These are phyloP conservation scores for Paguma larvata DNA, from an alignment of 2,797 vertebrate species.

Conservation along the genomic window DNA sequence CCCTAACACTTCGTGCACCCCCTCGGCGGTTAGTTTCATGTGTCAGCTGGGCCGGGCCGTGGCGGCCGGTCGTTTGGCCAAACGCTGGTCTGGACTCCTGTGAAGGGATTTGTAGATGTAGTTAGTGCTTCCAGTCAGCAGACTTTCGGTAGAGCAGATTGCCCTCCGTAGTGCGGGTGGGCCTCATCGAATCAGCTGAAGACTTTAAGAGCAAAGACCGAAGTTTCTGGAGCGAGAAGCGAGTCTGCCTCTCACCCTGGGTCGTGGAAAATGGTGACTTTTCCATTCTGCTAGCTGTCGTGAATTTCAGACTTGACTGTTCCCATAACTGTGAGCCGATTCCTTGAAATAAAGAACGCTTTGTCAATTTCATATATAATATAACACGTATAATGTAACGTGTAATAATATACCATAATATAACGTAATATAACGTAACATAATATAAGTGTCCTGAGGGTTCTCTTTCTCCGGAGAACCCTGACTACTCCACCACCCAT, in stretches of 20 bases:
- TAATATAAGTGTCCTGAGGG: neutral
- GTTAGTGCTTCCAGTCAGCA: neutral
- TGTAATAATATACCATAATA: neutral
- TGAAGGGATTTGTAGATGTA: neutral
- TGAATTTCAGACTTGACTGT: neutral
- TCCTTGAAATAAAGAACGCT: slow-evolving; percentile 1
- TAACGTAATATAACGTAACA: neutral
- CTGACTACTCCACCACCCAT: neutral
- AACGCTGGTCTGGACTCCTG: neutral
- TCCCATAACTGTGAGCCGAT: neutral
- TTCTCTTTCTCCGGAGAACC: neutral
- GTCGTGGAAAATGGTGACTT: neutral
- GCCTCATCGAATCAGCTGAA: neutral
- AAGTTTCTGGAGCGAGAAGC: neutral
- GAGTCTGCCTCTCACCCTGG: neutral
- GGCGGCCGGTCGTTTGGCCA: neutral
- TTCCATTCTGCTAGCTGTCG: neutral
- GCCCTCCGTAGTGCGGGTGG: neutral
- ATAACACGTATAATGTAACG: too few relatives aligned
- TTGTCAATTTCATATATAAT: neutral
- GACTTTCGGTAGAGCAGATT: neutral
- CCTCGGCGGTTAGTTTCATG: neutral
- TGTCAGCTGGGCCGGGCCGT: neutral
- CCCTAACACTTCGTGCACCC: neutral
- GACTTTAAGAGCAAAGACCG: neutral